phyloP scores from a whole-genome alignment of 2,797 vertebrate genomes.

The Leptatherina wallacei region DNA sequence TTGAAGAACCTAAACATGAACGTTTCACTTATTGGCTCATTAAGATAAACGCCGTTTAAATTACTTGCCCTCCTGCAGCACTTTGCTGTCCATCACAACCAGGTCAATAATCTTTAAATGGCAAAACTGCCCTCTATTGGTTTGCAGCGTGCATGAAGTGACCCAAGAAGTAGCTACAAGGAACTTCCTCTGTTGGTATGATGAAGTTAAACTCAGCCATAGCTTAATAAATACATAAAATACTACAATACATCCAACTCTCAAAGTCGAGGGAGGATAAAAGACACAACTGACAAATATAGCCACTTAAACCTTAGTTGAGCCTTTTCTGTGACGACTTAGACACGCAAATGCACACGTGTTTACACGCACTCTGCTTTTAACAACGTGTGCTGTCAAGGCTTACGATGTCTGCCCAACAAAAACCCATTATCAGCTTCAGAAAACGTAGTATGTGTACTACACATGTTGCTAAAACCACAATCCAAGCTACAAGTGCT shows the following conservation, averaged over 20 bases:
- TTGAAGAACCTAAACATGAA: background rate
- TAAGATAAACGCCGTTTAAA: too few species aligned
- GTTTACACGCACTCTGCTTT: slow-evolving; percentile 14
- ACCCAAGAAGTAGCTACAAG: background rate
- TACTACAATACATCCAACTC: background rate
- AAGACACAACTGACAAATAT: background rate
- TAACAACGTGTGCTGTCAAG: background rate
- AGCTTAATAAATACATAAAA: background rate
- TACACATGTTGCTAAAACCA: background rate
- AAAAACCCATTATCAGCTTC: background rate
- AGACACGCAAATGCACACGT: slow-evolving; percentile 37
- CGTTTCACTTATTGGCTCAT: background rate
- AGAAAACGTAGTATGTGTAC: background rate
- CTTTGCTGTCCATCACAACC: slow-evolving; percentile 12
- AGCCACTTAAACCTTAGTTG: too few species aligned
- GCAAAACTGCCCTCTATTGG: slow-evolving; percentile 73
- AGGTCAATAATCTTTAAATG: slow-evolving; percentile 14
- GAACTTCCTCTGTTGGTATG: slow-evolving; percentile 1
- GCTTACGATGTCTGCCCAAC: background rate
- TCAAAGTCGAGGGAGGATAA: background rate
- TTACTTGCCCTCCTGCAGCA: background rate
- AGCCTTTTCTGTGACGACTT: background rate
- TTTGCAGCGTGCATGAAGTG: slow-evolving; percentile 35
- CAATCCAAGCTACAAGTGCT: background rate
- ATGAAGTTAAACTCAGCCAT: background rate